phyloP scores from a whole-genome alignment of 2,888 invertebrate genomes.

The Stegana nigrithorax region DNA sequence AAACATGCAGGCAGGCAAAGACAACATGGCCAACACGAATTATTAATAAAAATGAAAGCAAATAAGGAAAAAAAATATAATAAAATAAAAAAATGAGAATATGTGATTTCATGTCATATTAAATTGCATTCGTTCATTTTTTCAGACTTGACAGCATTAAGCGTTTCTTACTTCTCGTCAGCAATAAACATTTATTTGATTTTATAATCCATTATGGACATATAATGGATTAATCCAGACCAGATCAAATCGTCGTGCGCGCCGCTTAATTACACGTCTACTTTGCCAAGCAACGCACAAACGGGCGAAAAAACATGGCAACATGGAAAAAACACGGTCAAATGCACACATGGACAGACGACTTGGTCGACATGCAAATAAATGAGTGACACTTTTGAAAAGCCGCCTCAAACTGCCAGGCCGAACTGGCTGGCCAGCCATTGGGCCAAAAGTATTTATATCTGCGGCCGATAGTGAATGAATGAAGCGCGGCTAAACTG shows the following conservation, averaged over 20 bases:
- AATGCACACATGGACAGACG: neutral
- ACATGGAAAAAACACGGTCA: neutral
- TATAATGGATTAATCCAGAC: constrained; percentile 3
- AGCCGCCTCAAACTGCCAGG: neutral
- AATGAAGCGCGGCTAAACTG: neutral
- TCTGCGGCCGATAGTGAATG: neutral
- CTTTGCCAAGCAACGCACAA: neutral
- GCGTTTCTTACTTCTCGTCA: too few relatives aligned
- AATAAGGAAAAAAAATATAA: too few relatives aligned
- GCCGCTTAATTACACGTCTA: constrained; percentile 11
- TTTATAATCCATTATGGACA: constrained; percentile 4
- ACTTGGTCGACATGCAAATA: neutral
- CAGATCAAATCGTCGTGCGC: constrained; percentile 10
- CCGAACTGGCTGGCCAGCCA: neutral
- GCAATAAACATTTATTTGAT: neutral
- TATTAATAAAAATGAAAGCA: too few relatives aligned
- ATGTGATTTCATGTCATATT: too few relatives aligned
- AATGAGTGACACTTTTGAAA: constrained; percentile 8
- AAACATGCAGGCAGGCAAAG: too few relatives aligned
- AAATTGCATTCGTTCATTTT: too few relatives aligned
- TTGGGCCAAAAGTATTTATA: neutral
- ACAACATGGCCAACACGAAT: too few relatives aligned
- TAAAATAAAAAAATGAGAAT: neutral
- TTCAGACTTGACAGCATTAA: neutral
- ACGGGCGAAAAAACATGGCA: neutral